These are phyloP conservation scores for Pyxicephalus adspersus DNA, from an alignment of 2,113 vertebrate species.

Conservation along the genomic window DNA sequence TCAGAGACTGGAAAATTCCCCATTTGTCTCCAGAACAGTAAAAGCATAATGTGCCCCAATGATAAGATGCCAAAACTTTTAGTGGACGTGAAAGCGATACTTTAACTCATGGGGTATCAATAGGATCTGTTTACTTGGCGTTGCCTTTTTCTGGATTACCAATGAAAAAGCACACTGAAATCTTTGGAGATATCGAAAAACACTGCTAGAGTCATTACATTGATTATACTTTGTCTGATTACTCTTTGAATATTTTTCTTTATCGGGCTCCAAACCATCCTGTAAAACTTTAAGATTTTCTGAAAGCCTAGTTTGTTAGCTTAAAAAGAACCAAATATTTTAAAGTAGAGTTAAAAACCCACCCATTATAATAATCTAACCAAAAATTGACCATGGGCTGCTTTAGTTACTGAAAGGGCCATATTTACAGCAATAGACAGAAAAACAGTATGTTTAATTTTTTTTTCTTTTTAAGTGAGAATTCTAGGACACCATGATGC, in stretches of 20 bases:
- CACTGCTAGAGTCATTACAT: constrained; percentile 1
- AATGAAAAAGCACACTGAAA: constrained; percentile 35
- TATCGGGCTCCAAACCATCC: constrained; percentile 35
- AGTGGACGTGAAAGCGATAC: constrained; percentile 6
- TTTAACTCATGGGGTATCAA: constrained; percentile 11
- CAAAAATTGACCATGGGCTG: constrained; percentile 1
- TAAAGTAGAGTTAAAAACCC: not conserved
- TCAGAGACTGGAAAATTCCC: constrained; percentile 41
- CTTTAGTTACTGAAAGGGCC: constrained; percentile 8
- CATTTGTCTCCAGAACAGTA: constrained; percentile 49
- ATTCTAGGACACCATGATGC: constrained; percentile 70
- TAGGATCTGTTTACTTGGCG: constrained; percentile 37
- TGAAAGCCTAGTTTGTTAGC: constrained; percentile 18
- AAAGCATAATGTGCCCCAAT: constrained; percentile 43
- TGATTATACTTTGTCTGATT: constrained; percentile 36
- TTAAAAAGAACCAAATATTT: constrained; percentile 5
- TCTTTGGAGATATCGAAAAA: constrained; percentile 6
- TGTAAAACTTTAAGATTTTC: constrained; percentile 1
- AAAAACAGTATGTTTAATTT: constrained; percentile 26
- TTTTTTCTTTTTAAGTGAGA: constrained; percentile 59
- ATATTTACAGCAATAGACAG: constrained; percentile 54
- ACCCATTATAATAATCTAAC: constrained; percentile 25
- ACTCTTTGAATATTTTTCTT: constrained; percentile 37
- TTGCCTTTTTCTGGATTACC: constrained; percentile 29
- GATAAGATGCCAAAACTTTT: constrained; percentile 28